Conservation (phyloP, 2,888 invertebrate species). For the Tanytarsus gracilentus region DNA sequence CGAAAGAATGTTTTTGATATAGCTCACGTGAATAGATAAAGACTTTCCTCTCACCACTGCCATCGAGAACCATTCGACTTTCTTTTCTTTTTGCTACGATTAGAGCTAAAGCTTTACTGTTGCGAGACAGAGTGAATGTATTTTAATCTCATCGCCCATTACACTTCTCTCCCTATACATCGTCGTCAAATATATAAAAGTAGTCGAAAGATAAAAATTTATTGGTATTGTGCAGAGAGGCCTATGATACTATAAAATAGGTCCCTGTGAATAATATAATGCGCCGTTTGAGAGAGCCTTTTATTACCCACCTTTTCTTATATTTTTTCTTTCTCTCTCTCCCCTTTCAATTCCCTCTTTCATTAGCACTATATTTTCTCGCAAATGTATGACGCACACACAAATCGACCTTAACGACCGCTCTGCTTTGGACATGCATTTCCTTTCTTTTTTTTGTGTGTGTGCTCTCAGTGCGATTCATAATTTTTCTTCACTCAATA, state of each 20-base stretch:
- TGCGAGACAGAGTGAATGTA: no score
- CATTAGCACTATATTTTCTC: not conserved
- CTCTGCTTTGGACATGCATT: not conserved
- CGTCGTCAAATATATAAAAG: not conserved
- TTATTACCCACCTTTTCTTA: not conserved
- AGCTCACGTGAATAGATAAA: constrained; percentile 15
- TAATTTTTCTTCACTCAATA: no score
- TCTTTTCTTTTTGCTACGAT: not conserved
- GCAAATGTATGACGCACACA: not conserved
- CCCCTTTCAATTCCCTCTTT: not conserved
- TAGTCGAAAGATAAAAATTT: not conserved
- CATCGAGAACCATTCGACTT: no score
- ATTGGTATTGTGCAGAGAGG: not conserved
- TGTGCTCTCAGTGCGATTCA: no score
- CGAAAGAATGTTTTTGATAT: not conserved
- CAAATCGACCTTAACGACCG: not conserved
- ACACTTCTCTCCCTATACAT: not conserved
- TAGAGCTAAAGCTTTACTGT: no score
- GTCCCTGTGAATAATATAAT: constrained; percentile 3
- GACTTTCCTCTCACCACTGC: not conserved
- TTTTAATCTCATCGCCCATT: constrained; percentile 15
- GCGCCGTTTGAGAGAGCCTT: constrained; percentile 7
- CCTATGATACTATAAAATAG: no score
- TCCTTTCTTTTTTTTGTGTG: no score
- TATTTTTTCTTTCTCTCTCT: not conserved